Evolutionary conservation across 2,888 invertebrate species (phyloP).

Genomic region (Maniola hyperantus): DNA sequence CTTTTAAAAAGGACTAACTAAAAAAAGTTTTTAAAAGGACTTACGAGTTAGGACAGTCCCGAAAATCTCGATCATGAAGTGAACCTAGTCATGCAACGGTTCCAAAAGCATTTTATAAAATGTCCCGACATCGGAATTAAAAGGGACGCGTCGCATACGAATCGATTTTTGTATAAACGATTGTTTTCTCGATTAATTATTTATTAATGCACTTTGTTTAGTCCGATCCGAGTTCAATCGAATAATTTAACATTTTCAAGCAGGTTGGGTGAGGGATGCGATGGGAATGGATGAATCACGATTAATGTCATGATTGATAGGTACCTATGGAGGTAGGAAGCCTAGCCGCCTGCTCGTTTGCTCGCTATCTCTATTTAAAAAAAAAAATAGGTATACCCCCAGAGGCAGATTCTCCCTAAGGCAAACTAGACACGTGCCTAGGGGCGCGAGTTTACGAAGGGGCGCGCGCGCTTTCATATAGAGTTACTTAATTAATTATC

Average conservation of each 20-base stretch:
- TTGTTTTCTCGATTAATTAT: slow-evolving; percentile 40
- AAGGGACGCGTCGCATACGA: slow-evolving; percentile 43
- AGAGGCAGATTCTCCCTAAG: no score
- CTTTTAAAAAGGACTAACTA: no score
- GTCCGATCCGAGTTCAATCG: slow-evolving; percentile 15
- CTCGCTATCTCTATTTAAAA: no score
- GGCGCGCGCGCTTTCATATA: no score
- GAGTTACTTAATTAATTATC: no score
- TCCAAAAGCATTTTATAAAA: slow-evolving; percentile 22
- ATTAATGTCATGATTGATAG: no score
- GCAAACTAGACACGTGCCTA: no score
- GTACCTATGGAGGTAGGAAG: no score
- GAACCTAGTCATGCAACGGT: slow-evolving; percentile 3
- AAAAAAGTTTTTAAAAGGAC: not conserved
- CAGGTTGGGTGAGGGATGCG: not conserved
- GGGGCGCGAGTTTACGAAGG: no score
- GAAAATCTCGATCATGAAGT: not conserved
- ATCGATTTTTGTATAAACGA: slow-evolving; percentile 35
- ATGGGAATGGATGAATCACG: no score
- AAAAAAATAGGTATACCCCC: no score
- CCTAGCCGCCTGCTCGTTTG: no score
- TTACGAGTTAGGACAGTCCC: not conserved
- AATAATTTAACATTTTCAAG: slow-evolving; percentile 10
- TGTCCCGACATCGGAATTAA: slow-evolving; percentile 43
- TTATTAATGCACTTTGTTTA: slow-evolving; percentile 32